Evolutionary conservation across 2,797 vertebrate genomes (phyloP).

Genomic region (Hippocampus kuda): DNA sequence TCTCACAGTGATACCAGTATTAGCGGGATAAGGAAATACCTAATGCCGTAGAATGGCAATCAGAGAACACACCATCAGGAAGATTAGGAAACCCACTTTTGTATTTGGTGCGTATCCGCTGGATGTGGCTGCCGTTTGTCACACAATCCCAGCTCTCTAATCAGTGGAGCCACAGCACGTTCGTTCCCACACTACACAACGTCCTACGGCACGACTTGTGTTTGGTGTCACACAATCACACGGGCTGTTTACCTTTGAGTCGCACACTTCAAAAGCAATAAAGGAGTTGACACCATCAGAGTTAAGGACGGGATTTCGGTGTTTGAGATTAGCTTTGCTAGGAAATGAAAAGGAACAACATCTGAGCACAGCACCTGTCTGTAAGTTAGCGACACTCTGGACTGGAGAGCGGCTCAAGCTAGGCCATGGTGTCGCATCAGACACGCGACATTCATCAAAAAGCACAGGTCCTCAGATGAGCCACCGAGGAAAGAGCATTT

Average conservation of each 20-base stretch:
- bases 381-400: slow-evolving; percentile 38
- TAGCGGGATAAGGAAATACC: slow-evolving; percentile 33
- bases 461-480: slow-evolving; percentile 37
- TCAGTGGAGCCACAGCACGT: slow-evolving; percentile 20
- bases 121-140: slow-evolving; percentile 5
- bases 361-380: slow-evolving; percentile 44
- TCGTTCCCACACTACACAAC: slow-evolving; percentile 29
- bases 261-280: slow-evolving; percentile 45
- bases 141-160: neutral
- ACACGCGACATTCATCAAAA: slow-evolving; percentile 33
- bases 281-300: slow-evolving; percentile 45
- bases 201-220: slow-evolving; percentile 41
- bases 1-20: slow-evolving; percentile 49
- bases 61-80: slow-evolving; percentile 19
- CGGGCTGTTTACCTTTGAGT: slow-evolving; percentile 44
- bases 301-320: slow-evolving; percentile 51
- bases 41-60: slow-evolving; percentile 19
- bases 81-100: slow-evolving; percentile 21
- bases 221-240: slow-evolving; percentile 44
- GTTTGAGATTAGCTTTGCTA: slow-evolving; percentile 14
- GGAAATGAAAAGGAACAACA: slow-evolving; percentile 53
- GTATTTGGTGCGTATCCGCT: slow-evolving; percentile 9
- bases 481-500: neutral
- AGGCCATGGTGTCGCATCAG: slow-evolving; percentile 45
- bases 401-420: slow-evolving; percentile 24